Conservation (phyloP, 2,113 vertebrate genomes). For the Bubo blakistoni region DNA sequence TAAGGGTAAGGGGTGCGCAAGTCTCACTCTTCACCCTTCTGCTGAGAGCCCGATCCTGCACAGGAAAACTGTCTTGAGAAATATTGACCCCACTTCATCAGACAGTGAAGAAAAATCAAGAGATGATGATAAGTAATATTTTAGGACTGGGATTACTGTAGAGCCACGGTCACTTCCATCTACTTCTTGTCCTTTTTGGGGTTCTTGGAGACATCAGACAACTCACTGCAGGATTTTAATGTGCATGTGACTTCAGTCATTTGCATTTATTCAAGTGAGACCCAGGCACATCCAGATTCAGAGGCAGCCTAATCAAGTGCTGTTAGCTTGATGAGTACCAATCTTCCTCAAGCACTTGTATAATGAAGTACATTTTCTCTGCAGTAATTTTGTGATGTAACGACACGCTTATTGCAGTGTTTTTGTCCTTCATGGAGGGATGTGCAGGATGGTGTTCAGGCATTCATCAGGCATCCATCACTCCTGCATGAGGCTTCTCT, state of each 20-base stretch:
- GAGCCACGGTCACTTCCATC: not conserved
- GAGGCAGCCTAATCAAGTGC: conserved; percentile 39
- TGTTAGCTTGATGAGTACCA: conserved; percentile 34
- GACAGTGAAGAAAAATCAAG: not conserved
- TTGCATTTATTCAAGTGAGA: not conserved
- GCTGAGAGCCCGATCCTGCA: not conserved
- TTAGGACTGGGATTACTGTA: not conserved
- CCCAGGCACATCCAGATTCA: not conserved
- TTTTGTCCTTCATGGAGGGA: conserved; percentile 19
- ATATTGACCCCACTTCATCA: not conserved
- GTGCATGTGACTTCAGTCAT: not conserved
- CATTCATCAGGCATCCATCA: not conserved
- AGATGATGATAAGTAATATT: not conserved
- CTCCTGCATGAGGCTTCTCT: not conserved
- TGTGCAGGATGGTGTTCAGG: not conserved
- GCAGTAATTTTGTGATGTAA: not conserved
- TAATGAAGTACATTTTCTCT: conserved; percentile 50
- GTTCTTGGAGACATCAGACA: not conserved
- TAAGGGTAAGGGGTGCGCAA: not conserved
- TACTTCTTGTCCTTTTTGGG: not conserved
- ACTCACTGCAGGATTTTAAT: not conserved
- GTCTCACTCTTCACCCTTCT: not conserved
- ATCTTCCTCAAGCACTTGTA: conserved; percentile 16
- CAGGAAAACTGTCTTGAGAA: not conserved
- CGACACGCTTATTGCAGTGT: not conserved